Percentiles rank a stretch among this genome's conserved stretches.
These are phyloP conservation scores for Machimus rusticus DNA, from an alignment of 2,888 invertebrate species.

Conservation along the genomic window DNA sequence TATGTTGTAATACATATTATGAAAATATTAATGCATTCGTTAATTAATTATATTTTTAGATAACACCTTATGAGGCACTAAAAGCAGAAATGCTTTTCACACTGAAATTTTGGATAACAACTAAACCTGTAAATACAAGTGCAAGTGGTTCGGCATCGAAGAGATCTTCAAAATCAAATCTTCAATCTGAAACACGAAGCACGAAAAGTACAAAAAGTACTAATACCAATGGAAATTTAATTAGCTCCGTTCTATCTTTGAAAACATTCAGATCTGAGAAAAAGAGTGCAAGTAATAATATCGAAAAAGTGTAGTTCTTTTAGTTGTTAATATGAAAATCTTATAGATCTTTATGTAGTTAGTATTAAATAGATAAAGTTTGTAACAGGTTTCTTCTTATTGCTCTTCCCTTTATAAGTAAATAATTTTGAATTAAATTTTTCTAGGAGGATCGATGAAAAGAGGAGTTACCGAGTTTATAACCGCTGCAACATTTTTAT, in stretches of 20 bases:
- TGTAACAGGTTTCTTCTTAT: no score
- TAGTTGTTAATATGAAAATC: not conserved
- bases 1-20: conserved; percentile 55
- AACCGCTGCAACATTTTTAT: no score
- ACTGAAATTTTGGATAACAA: conserved; percentile 74
- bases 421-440: no score
- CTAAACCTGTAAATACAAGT: conserved; percentile 70
- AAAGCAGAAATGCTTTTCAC: conserved; percentile 76
- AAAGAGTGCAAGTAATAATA: not conserved
- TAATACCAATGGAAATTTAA: not conserved
- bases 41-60: conserved; percentile 63
- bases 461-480: no score
- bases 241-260: not conserved
- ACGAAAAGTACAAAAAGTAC: not conserved
- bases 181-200: not conserved
- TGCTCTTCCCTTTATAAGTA: no score
- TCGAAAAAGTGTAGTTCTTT: not conserved
- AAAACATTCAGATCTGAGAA: not conserved
- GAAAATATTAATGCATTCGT: not conserved
- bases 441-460: no score
- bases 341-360: not conserved
- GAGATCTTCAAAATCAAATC: conserved; percentile 54
- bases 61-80: conserved; percentile 74
- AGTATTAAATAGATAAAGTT: not conserved
- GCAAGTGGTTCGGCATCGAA: conserved; percentile 50